A percentile compares a stretch with the other conserved stretches of the same genome.
Conservation (phyloP, 2,888 invertebrate species). For the Caenorhabditis zanzibari region DNA sequence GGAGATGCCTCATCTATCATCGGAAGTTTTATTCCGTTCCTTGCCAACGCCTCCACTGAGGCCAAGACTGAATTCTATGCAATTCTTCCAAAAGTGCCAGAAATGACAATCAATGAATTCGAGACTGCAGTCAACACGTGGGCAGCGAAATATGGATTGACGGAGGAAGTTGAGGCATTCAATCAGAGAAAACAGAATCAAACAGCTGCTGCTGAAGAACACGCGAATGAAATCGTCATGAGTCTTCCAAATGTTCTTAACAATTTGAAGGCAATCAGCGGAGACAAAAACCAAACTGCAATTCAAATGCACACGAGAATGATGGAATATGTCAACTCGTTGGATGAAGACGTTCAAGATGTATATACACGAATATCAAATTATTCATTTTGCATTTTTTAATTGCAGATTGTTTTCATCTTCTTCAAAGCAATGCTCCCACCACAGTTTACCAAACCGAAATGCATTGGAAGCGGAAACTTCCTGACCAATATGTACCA, state of each 20-base stretch:
- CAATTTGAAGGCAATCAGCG: conserved; percentile 53
- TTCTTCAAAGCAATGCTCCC: conserved; percentile 46
- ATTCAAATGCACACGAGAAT: conserved; percentile 43
- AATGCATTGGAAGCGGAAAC: conserved; percentile 26
- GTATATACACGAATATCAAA: not conserved
- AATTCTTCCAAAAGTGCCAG: conserved; percentile 32
- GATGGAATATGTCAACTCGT: conserved; percentile 39
- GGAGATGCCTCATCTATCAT: conserved; percentile 35
- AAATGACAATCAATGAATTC: conserved; percentile 51
- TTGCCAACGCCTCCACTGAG: conserved; percentile 59
- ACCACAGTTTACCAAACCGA: conserved; percentile 42
- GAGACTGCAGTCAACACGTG: conserved; percentile 40
- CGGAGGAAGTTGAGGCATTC: conserved; percentile 55
- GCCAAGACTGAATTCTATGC: conserved; percentile 44
- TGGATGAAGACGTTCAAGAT: conserved; percentile 52
- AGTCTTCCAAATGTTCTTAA: conserved; percentile 54
- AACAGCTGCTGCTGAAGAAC: conserved; percentile 31
- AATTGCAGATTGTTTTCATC: conserved; percentile 51
- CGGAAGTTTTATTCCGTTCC: conserved; percentile 52
- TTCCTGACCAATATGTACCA: conserved; percentile 32
- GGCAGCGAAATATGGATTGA: conserved; percentile 51
- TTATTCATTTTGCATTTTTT: not conserved
- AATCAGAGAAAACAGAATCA: conserved; percentile 34
- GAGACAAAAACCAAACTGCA: conserved; percentile 55
- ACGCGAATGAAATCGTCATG: conserved; percentile 46